Base-by-base conservation (phyloP, 2,113 vertebrate genomes). In the Callipepla squamata region DNA sequence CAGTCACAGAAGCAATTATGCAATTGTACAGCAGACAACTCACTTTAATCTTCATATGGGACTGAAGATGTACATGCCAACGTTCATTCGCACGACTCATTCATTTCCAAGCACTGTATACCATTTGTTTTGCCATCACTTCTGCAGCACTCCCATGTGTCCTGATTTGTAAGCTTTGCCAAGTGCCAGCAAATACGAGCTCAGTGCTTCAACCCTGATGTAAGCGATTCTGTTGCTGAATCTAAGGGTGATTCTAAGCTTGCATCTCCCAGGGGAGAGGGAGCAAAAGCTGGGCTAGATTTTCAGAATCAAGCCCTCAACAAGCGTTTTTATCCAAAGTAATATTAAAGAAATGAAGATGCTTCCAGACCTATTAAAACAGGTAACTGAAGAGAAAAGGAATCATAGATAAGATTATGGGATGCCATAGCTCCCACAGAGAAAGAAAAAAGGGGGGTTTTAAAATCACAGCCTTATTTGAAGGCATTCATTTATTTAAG, bases 1-100 rank as follows among this genome's bases (percentile, higher is more conserved):
- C 89, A 91, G 85, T 92, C 94, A 96, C 85, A 78, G 90, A 85
- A 93, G 90, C 89, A 94, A 95, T 93, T 90, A 93, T 45, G 65
- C 87, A 86, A 86, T 69, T 92, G 70, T 69, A 85, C 57, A 76
- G 81, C 79, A 93, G 91, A 93, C 89, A 91, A 90, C 53, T 84
- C 68, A 50, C 80, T 96, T 94, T 91, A 90, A 96, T 95, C 88
- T 95, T 93, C 72, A 94, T 85, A 74, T 44, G 65, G 72, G 72
- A 90, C 63, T 34, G 32, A 36, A 81, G 74, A 95, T 55, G 65
- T 75, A 91, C 38, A 85, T 40, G 87, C 57, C 87, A 95, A n/a
- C 6, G 87, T 51, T 93, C 91, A 94, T 89, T 87, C 85, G 75
- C 48, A 83, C 14, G 53, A 85, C 63, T 78, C 85, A 91, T 89